Evolutionary conservation across 1,140 invertebrate species (phyloP).

Genomic region (Oscheius sp.): DNA sequence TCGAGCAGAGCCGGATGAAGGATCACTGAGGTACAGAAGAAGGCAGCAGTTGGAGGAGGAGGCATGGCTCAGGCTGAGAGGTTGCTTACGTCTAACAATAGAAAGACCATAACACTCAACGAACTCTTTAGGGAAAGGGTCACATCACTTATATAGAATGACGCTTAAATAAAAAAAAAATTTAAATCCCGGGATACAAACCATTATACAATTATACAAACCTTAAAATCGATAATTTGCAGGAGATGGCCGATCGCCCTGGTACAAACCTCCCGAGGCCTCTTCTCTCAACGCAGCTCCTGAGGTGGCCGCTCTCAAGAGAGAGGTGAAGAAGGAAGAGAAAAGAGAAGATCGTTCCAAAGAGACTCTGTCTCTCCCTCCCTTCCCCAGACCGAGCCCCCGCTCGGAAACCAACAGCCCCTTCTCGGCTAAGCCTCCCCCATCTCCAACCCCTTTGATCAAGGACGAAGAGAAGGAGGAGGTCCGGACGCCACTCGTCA

Average conservation of each 20-base stretch:
- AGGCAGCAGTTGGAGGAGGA: constrained; percentile 47
- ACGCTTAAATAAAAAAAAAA: too few species aligned
- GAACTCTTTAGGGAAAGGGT: neutral
- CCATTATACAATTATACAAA: constrained; percentile 6
- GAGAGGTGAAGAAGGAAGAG: neutral
- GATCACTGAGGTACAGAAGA: constrained; percentile 37
- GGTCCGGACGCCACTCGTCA: constrained; percentile 4
- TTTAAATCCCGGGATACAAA: constrained; percentile 36
- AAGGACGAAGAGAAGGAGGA: constrained; percentile 13
- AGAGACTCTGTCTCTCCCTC: constrained; percentile 17
- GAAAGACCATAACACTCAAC: constrained; percentile 15
- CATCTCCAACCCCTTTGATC: constrained; percentile 9
- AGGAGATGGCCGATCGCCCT: constrained; percentile 28
- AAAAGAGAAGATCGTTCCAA: neutral
- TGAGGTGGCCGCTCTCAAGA: neutral
- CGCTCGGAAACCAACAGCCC: neutral
- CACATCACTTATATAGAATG: too few species aligned
- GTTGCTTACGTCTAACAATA: neutral
- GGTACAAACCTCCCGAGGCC: neutral
- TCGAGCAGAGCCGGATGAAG: constrained; percentile 34
- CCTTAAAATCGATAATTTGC: neutral
- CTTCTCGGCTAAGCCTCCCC: constrained; percentile 21
- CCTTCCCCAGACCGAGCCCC: neutral
- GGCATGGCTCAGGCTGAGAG: constrained; percentile 41
- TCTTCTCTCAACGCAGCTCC: constrained; percentile 12